Base-by-base conservation (phyloP, 2,113 vertebrate genomes). In the Lagopus leucura region DNA sequence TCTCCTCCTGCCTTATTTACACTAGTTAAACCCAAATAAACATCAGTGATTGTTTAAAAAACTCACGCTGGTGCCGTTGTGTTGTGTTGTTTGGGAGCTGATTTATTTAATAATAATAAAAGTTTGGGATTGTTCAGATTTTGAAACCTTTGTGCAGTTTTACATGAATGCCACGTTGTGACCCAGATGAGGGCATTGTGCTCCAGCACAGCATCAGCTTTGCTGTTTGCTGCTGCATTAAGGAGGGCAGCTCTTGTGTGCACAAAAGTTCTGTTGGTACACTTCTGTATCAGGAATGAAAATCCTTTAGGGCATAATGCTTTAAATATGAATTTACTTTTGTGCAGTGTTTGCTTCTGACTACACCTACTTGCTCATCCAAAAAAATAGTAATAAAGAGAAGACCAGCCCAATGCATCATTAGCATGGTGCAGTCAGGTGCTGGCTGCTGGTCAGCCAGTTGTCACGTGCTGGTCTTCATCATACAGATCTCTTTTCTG, bases 11-110 rank as follows among this genome's bases (percentile, higher is more conserved):
- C 90, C 61, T 86, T 88, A 75, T 19, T 69, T 90, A 79, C 54
- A 79, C 34, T 61, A 86, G 84, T 67, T 66, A 54, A 86, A 92
- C 82, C 45, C 45, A 73, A 95, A 96, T 94, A 95, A 96, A 94
- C 57, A 42, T 43, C 11, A 45, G 54, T 36, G 52, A 6, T 5
- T 90, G 61, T 38, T 82, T 82, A 30, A 63, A 84, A 84, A 92
- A 93, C 48, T 34, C 8, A 63, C 28, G 21, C 63, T 71, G 78
- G 66, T 86, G 16, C 77, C 25, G n/a, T 27, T 55, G 72, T 52
- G 19, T 80, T 43, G 70, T 84, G 61, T 67, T 82, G 80, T 57
- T 25, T 61, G 87, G 13, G 16, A 69, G 61, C 73, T 88, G 80
- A 83, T 65, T 25, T 66, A 47, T 50, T 50, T 12, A 24, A 50